Evolutionary conservation across 2,888 invertebrate species (phyloP).

Genomic region (Artemia sp.): DNA sequence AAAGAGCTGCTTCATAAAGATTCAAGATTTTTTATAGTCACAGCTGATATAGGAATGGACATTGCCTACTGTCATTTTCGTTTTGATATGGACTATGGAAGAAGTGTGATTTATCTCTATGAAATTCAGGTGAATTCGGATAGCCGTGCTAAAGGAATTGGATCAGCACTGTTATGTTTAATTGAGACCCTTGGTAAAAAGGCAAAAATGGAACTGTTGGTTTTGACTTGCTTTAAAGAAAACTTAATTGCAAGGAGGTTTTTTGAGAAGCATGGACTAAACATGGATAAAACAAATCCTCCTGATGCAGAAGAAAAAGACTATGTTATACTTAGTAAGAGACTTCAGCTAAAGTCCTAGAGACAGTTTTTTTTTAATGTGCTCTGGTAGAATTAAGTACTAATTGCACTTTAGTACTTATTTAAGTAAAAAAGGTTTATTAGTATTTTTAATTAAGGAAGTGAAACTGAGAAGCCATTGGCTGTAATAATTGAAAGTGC

Average conservation of each 20-base stretch:
- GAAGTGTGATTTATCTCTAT: slow-evolving; percentile 60
- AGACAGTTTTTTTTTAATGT: neutral
- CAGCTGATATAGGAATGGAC: slow-evolving; percentile 36
- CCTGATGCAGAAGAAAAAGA: slow-evolving; percentile 39
- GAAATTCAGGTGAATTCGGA: slow-evolving; percentile 23
- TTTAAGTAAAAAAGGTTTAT: too few relatives aligned
- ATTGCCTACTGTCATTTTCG: slow-evolving; percentile 64
- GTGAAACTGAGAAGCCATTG: too few relatives aligned
- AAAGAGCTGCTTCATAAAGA: slow-evolving; percentile 53
- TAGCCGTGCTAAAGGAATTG: neutral
- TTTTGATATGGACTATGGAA: slow-evolving; percentile 61
- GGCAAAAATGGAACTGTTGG: slow-evolving; percentile 4
- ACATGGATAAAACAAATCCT: slow-evolving; percentile 49
- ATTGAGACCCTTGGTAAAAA: slow-evolving; percentile 9
- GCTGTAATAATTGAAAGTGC: too few relatives aligned
- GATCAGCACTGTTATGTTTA: neutral
- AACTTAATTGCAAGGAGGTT: neutral
- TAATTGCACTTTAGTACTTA: neutral
- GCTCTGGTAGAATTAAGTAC: neutral
- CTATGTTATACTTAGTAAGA: slow-evolving; percentile 44
- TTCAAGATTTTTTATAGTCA: slow-evolving; percentile 54
- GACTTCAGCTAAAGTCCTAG: neutral
- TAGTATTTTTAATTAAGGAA: too few relatives aligned
- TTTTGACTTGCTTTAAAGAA: neutral
- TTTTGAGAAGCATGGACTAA: slow-evolving; percentile 6